Conservation (phyloP, 2,888 invertebrate genomes). For the Pyrrhia umbra region DNA sequence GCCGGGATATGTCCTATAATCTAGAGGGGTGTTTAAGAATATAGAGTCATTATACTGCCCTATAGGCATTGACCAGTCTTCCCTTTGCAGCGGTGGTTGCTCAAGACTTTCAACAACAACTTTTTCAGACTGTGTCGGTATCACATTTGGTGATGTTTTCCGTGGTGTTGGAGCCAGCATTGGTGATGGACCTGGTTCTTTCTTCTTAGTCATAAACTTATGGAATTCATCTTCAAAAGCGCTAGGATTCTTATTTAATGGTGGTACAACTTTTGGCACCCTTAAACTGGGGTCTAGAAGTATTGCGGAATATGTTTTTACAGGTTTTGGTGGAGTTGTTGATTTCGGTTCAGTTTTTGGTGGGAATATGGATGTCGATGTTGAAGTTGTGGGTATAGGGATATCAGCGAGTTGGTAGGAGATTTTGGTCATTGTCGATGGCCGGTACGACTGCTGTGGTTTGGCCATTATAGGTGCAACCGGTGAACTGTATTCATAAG, state of each 20-base stretch:
- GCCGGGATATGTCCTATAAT: constrained; percentile 71
- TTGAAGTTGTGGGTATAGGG: constrained; percentile 9
- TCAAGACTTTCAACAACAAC: constrained; percentile 64
- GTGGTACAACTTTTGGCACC: constrained; percentile 74
- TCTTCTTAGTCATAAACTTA: constrained; percentile 77
- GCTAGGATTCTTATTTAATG: constrained; percentile 82
- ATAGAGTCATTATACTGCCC: constrained; percentile 86
- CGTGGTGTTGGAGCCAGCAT: not conserved
- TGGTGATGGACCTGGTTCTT: not conserved
- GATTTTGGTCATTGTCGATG: constrained; percentile 15
- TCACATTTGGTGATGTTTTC: constrained; percentile 2
- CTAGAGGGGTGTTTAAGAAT: constrained; percentile 78
- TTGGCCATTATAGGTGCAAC: constrained; percentile 74
- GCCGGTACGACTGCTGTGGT: constrained; percentile 61
- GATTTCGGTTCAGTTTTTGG: constrained; percentile 39
- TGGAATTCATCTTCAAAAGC: constrained; percentile 84
- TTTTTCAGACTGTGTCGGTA: constrained; percentile 48
- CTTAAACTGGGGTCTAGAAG: constrained; percentile 66
- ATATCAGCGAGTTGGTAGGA: constrained; percentile 4
- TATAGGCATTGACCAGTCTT: constrained; percentile 74
- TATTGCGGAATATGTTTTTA: constrained; percentile 56
- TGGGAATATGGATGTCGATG: constrained; percentile 21
- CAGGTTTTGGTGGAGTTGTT: constrained; percentile 25
- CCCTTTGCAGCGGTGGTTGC: constrained; percentile 18
- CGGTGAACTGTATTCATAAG: constrained; percentile 76